phyloP scores from a whole-genome alignment of 2,113 vertebrate genomes.

The Odobenus rosmarus region DNA sequence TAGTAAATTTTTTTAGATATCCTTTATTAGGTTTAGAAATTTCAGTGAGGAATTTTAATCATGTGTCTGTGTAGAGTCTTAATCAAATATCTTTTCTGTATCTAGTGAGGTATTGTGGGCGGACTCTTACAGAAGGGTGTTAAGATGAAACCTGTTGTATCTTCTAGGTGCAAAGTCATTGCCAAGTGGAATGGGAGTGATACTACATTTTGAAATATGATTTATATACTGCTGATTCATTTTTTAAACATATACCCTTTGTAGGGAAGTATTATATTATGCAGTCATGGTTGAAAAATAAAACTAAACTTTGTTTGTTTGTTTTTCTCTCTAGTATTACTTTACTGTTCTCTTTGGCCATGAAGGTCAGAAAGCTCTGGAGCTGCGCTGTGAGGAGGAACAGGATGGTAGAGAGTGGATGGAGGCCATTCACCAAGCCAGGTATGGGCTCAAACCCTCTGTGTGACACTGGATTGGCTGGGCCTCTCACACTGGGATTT shows the following conservation, averaged over 20 bases:
- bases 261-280: not conserved
- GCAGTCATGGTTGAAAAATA: not conserved
- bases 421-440: slow-evolving; percentile 98
- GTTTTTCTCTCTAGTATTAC: slow-evolving; percentile 90
- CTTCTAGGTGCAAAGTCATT: not conserved
- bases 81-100: not conserved
- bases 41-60: not conserved
- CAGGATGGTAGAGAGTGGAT: slow-evolving; percentile 96
- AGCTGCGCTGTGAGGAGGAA: slow-evolving; percentile 96
- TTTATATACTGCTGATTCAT: not conserved
- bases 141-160: not conserved
- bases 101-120: not conserved
- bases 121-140: not conserved
- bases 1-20: not conserved
- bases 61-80: not conserved
- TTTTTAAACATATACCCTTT: not conserved
- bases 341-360: slow-evolving; percentile 98
- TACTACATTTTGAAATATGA: slow-evolving; percentile 43
- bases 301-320: slow-evolving; percentile 22
- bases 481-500: not conserved
- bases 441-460: slow-evolving; percentile 83
- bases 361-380: slow-evolving; percentile 97
- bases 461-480: not conserved
- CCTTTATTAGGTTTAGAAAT: not conserved
- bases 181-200: not conserved